Percentiles rank a stretch among this genome's conserved stretches.
Conservation (phyloP, 2,888 invertebrate species). For the Cosmorhoe ocellata region DNA sequence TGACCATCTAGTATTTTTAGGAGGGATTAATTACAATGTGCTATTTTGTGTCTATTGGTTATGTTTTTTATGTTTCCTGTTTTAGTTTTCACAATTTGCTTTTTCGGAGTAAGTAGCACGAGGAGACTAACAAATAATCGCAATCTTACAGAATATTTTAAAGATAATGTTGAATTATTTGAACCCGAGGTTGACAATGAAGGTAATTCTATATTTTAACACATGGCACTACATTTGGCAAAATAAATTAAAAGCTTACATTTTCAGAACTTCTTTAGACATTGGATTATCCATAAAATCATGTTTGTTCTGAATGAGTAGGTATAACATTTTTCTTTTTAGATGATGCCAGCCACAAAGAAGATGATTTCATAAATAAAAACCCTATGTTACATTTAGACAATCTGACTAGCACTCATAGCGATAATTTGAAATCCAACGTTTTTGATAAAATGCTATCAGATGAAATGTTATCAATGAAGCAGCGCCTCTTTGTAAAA, state of each 20-base stretch:
- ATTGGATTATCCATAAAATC: no score
- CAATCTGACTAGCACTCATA: slow-evolving; percentile 37
- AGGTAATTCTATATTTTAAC: not conserved
- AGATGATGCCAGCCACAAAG: slow-evolving; percentile 38
- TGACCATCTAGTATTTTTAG: slow-evolving; percentile 43
- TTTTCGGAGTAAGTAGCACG: slow-evolving; percentile 42
- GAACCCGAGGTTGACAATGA: slow-evolving; percentile 10
- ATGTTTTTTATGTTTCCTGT: slow-evolving; percentile 67
- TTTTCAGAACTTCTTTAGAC: no score
- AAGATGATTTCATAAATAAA: slow-evolving; percentile 27
- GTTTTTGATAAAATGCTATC: slow-evolving; percentile 63
- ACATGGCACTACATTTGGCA: no score
- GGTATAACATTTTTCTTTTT: slow-evolving; percentile 27
- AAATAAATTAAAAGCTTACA: no score
- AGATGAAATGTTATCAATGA: slow-evolving; percentile 63
- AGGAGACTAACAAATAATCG: slow-evolving; percentile 33
- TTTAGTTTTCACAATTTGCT: slow-evolving; percentile 51
- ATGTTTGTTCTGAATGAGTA: no score
- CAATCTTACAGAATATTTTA: slow-evolving; percentile 26
- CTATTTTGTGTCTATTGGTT: slow-evolving; percentile 56
- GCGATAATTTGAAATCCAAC: slow-evolving; percentile 54
- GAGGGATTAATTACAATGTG: slow-evolving; percentile 53
- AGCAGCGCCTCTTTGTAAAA: slow-evolving; percentile 53
- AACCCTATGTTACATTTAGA: slow-evolving; percentile 39
- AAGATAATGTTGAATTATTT: slow-evolving; percentile 36